Conservation (phyloP, 2,797 vertebrate species). For the Delichon dasypus region DNA sequence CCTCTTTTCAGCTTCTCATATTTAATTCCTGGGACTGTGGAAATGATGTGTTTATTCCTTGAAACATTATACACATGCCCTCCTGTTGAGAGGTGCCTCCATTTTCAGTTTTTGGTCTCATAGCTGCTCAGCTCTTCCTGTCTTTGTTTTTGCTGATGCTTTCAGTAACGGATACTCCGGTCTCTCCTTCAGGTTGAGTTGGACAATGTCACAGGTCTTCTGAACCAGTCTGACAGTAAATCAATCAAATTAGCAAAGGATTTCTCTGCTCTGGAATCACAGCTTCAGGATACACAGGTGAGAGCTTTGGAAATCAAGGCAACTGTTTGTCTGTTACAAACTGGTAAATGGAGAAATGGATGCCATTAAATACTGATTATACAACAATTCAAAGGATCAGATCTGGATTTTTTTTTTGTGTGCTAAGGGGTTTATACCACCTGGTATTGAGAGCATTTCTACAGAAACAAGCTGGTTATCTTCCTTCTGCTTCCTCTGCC, state of each 20-base stretch:
- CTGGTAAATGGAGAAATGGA: not conserved
- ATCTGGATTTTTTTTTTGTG: not conserved
- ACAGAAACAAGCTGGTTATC: not conserved
- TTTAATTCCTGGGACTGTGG: not conserved
- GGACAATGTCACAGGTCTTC: conserved; percentile 85
- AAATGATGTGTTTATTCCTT: not conserved
- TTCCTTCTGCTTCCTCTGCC: not conserved
- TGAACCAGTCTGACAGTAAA: conserved; percentile 90
- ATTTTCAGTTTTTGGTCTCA: not conserved
- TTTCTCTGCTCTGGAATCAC: conserved; percentile 89
- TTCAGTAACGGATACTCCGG: not conserved
- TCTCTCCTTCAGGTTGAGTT: conserved; percentile 82
- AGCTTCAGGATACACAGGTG: conserved; percentile 96
- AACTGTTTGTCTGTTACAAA: not conserved
- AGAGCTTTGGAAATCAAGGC: not conserved
- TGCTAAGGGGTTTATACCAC: not conserved
- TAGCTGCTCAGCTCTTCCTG: not conserved
- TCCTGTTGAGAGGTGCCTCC: not conserved
- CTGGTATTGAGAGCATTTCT: not conserved
- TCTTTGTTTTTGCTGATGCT: not conserved
- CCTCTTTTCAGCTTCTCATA: not conserved
- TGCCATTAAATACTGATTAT: not conserved
- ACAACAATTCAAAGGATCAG: not conserved
- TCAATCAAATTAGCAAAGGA: conserved; percentile 94
- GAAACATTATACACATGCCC: not conserved